Conservation (phyloP, 1,140 invertebrate species). For the Oscheius sp. region DNA sequence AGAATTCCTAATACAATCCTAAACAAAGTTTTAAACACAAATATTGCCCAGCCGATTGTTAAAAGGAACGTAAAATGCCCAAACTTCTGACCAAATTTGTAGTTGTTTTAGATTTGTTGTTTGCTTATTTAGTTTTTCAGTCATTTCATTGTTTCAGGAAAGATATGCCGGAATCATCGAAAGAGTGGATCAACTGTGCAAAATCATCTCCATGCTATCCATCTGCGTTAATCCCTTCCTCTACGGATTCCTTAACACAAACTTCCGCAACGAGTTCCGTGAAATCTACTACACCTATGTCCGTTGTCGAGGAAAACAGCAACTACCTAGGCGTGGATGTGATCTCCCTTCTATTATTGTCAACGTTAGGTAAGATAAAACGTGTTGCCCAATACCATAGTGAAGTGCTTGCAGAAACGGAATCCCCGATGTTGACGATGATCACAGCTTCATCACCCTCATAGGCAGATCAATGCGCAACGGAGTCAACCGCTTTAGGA, state of each 20-base stretch:
- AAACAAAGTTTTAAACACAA: too few species aligned
- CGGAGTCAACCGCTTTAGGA: background rate
- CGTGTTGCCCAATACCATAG: background rate
- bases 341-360: background rate
- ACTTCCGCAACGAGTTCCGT: conserved; percentile 56
- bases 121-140: background rate
- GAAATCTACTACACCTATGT: conserved; percentile 53
- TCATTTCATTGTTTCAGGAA: conserved; percentile 41
- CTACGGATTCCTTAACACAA: conserved; percentile 60
- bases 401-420: background rate
- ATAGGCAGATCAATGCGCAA: background rate
- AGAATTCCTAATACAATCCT: too few species aligned
- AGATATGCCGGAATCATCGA: conserved; percentile 52
- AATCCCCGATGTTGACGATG: background rate
- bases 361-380: background rate
- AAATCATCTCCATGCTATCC: conserved; percentile 59
- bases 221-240: conserved; percentile 61
- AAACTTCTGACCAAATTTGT: background rate
- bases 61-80: background rate
- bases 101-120: background rate
- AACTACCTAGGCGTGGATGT: background rate
- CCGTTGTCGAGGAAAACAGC: conserved; percentile 18
- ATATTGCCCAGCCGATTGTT: background rate
- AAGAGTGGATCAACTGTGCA: conserved; percentile 56
- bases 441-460: background rate